These are phyloP conservation scores for Heliconius aoede DNA, from an alignment of 2,888 invertebrate genomes.

Conservation along the genomic window DNA sequence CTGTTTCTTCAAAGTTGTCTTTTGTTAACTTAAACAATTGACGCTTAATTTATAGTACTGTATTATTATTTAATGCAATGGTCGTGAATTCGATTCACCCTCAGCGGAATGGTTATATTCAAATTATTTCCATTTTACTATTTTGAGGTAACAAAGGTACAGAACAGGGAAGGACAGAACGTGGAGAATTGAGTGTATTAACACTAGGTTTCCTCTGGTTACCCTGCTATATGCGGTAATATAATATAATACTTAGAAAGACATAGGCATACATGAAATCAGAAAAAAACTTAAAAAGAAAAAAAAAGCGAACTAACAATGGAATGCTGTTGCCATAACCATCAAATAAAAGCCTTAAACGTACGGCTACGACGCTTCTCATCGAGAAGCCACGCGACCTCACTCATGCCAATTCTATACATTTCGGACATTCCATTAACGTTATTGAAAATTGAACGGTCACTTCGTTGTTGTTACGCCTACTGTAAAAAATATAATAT, in stretches of 20 bases:
- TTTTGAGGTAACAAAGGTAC: too few relatives aligned
- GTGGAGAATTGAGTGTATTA: background rate
- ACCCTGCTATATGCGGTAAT: background rate
- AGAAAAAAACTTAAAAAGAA: background rate
- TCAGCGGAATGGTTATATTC: background rate
- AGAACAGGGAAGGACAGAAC: too few relatives aligned
- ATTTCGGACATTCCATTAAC: constrained; percentile 11
- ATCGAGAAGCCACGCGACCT: background rate
- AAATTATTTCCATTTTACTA: background rate
- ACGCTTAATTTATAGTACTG: background rate
- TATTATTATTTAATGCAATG: background rate
- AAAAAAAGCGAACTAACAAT: background rate
- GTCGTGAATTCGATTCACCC: background rate
- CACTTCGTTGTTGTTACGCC: background rate
- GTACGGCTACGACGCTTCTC: background rate
- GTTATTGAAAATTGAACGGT: constrained; percentile 7
- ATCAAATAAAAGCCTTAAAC: background rate
- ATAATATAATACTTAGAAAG: too few relatives aligned
- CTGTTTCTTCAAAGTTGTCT: background rate
- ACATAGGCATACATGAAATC: too few relatives aligned
- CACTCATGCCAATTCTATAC: constrained; percentile 10
- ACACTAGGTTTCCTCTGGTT: background rate
- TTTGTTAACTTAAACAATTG: constrained; percentile 13
- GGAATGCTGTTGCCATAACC: background rate
- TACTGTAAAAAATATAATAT: background rate